Evolutionary conservation across 2,797 vertebrate species (phyloP).

Genomic region (Arrhamphus sclerolepis): DNA sequence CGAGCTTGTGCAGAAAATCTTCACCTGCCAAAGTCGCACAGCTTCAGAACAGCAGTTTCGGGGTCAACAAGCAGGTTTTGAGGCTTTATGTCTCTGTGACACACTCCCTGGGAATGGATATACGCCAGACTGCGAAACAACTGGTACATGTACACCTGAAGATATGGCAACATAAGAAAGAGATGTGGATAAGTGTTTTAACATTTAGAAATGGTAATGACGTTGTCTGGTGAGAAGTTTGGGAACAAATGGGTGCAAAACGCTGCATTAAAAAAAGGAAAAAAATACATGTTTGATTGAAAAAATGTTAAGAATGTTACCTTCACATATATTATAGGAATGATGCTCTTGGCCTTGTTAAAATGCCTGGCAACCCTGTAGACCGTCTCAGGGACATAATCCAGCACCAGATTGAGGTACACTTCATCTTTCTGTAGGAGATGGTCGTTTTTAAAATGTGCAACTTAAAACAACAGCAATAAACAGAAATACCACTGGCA

Average conservation of each 20-base stretch:
- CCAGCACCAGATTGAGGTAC: conserved; percentile 92
- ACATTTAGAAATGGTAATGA: background rate
- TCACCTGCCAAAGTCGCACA: conserved; percentile 93
- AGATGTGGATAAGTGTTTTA: background rate
- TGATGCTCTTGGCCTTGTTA: conserved; percentile 92
- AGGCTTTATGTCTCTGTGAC: conserved; percentile 93
- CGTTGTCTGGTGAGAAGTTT: no score
- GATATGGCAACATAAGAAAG: background rate
- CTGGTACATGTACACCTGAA: conserved; percentile 91
- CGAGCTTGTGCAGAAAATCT: conserved; percentile 18
- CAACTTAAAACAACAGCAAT: background rate
- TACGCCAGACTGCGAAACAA: conserved; percentile 92
- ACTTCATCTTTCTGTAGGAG: conserved; percentile 89
- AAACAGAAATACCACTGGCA: background rate
- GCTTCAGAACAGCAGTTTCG: conserved; percentile 90
- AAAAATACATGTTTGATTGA: background rate
- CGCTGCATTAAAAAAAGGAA: background rate
- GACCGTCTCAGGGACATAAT: conserved; percentile 92
- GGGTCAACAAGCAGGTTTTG: conserved; percentile 93
- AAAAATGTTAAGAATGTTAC: conserved; percentile 56
- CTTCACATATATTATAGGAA: conserved; percentile 92
- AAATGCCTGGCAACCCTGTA: conserved; percentile 93
- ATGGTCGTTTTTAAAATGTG: background rate
- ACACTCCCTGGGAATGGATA: conserved; percentile 94
- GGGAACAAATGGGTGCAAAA: no score